phyloP scores from a whole-genome alignment of 2,113 vertebrate genomes.

The Phylloscopus trochilus region DNA sequence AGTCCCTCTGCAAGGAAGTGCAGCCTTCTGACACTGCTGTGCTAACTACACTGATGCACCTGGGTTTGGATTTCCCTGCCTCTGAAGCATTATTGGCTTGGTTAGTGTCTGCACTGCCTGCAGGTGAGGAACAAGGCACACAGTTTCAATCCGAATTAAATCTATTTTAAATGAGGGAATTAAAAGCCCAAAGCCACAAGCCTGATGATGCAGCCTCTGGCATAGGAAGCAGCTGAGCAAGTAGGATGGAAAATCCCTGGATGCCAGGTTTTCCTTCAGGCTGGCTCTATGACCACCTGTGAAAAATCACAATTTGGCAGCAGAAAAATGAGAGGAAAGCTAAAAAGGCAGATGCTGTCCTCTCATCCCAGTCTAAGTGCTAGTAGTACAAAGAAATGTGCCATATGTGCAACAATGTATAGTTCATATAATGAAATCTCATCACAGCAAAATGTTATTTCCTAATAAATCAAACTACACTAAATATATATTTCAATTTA shows the following conservation, averaged over 20 bases:
- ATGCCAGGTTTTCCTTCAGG: not conserved
- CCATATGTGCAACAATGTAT: not conserved
- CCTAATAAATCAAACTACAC: not conserved
- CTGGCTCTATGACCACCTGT: not conserved
- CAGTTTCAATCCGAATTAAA: not conserved
- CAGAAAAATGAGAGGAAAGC: not conserved
- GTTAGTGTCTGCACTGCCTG: not conserved
- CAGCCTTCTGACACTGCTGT: not conserved
- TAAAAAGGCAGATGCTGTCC: not conserved
- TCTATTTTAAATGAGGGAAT: not conserved
- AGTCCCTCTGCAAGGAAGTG: not conserved
- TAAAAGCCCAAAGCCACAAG: not conserved
- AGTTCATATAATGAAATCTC: not conserved
- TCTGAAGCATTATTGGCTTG: not conserved
- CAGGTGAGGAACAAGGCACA: not conserved
- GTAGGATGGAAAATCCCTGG: not conserved
- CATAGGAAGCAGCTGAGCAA: not conserved
- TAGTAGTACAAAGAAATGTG: not conserved
- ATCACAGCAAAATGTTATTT: not conserved
- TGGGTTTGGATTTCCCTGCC: not conserved
- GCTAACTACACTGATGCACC: not conserved
- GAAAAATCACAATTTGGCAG: not conserved
- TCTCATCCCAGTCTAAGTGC: not conserved
- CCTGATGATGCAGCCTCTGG: not conserved
- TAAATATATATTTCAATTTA: not conserved